Conservation (phyloP, 2,113 vertebrate genomes). For the Mesitornis unicolor region DNA sequence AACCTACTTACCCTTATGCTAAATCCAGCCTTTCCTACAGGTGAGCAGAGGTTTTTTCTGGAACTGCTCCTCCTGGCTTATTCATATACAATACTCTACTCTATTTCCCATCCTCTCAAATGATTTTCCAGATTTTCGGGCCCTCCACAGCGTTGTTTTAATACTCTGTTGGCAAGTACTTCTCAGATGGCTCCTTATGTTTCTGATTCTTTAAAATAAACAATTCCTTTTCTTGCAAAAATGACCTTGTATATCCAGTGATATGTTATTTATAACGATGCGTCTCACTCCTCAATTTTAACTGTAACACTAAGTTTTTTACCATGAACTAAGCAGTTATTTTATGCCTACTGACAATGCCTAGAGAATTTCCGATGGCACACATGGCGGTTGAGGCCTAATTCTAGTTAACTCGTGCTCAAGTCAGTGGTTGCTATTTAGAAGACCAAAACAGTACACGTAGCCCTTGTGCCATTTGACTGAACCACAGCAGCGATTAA, state of each 20-base stretch:
- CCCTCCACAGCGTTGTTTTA: not conserved
- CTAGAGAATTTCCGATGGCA: not conserved
- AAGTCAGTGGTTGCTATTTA: not conserved
- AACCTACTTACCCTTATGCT: not conserved
- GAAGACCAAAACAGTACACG: not conserved
- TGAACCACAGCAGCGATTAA: not conserved
- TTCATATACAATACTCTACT: not conserved
- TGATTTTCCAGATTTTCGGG: slow-evolving; percentile 26
- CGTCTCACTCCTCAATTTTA: not conserved
- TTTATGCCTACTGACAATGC: not conserved
- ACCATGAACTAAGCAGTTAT: not conserved
- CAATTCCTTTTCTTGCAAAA: not conserved
- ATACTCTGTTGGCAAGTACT: not conserved
- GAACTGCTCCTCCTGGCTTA: not conserved
- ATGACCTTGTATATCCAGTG: not conserved
- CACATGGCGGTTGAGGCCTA: not conserved
- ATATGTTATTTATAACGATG: not conserved
- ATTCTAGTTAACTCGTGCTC: not conserved
- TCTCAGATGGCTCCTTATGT: not conserved
- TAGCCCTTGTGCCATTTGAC: not conserved
- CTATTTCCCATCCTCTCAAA: not conserved
- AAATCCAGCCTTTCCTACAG: not conserved
- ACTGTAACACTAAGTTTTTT: not conserved
- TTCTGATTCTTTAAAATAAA: not conserved
- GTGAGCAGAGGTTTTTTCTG: slow-evolving; percentile 34